Conservation (phyloP, 2,888 invertebrate species). For the Nineta flava region DNA sequence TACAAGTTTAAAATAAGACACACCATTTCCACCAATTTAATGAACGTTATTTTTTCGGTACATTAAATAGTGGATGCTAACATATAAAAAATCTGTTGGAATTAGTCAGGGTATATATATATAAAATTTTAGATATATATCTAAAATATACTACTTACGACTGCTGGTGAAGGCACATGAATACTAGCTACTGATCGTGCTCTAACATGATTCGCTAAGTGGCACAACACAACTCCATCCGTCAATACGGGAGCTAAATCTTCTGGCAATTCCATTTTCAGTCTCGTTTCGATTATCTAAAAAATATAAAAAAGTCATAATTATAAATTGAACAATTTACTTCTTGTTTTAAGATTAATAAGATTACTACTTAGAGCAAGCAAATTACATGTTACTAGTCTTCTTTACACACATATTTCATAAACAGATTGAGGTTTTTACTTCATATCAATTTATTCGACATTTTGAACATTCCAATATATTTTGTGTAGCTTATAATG, state of each 20-base stretch:
- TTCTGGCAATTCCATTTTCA: constrained; percentile 80
- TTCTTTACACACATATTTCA: too few species aligned
- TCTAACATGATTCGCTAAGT: constrained; percentile 83
- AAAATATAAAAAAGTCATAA: too few species aligned
- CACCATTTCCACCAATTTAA: too few species aligned
- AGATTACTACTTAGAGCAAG: not conserved
- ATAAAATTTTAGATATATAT: too few species aligned
- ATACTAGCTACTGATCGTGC: constrained; percentile 85
- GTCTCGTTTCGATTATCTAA: constrained; percentile 74
- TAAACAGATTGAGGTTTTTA: too few species aligned
- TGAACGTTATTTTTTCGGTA: too few species aligned
- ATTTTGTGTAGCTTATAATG: too few species aligned
- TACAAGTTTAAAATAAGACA: too few species aligned
- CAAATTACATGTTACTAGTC: too few species aligned
- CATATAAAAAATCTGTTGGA: not conserved
- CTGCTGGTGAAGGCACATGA: constrained; percentile 85
- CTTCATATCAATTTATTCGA: too few species aligned
- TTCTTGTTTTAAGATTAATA: not conserved
- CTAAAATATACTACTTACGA: constrained; percentile 40
- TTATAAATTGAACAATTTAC: not conserved
- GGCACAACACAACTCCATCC: constrained; percentile 88
- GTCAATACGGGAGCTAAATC: constrained; percentile 71
- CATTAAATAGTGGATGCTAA: not conserved
- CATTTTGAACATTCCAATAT: too few species aligned
- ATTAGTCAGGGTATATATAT: too few species aligned